Percentiles rank a stretch among this genome's conserved stretches.
Conservation (phyloP, 1,140 invertebrate species). For the Brachionus paranguensis region DNA sequence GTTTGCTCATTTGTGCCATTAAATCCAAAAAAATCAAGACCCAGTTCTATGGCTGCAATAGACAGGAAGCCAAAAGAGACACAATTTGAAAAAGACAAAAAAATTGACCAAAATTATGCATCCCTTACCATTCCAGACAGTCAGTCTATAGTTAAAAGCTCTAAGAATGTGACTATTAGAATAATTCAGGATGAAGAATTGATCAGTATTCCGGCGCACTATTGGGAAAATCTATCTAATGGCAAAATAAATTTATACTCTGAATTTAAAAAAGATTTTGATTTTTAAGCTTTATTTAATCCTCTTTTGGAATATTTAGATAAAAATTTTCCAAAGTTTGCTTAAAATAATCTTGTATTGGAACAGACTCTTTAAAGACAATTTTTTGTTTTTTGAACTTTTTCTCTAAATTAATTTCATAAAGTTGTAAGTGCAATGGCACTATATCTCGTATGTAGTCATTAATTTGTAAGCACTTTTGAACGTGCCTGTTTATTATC, state of each 20-base stretch:
- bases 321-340: constrained; percentile 24
- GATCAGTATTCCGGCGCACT: not conserved
- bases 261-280: constrained; percentile 31
- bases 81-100: not conserved
- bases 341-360: constrained; percentile 12
- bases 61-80: not conserved
- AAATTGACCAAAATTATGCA: not conserved
- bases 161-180: not conserved
- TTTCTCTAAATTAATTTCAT: constrained; percentile 27
- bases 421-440: constrained; percentile 20
- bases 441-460: constrained; percentile 8
- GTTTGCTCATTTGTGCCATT: not conserved
- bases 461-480: constrained; percentile 3
- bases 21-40: not conserved
- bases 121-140: not conserved
- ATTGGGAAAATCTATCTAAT: constrained; percentile 22
- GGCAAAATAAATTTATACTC: not conserved
- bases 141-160: not conserved
- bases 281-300: constrained; percentile 16
- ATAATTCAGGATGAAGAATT: not conserved
- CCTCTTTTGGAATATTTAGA: not conserved
- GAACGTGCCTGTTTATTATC: not conserved
- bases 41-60: not conserved
- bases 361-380: not conserved
- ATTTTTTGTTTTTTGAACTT: constrained; percentile 26